Conservation (phyloP, 2,888 invertebrate species). For the Erebia palarica region DNA sequence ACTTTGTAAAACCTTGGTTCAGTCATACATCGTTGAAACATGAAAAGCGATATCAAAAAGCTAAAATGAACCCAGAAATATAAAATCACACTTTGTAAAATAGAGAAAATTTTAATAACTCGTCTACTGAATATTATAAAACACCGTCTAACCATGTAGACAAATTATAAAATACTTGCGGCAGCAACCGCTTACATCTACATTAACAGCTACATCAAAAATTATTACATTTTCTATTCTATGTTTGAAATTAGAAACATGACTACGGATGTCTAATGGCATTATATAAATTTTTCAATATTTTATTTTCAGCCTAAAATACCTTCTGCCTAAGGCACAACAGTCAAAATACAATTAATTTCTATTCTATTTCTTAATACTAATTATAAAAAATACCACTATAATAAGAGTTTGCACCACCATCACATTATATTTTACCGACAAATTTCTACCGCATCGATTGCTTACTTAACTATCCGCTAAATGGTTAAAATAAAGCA, state of each 20-base stretch:
- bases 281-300: conserved; percentile 32
- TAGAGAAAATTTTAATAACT: conserved; percentile 47
- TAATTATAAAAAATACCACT: conserved; percentile 64
- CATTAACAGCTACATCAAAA: conserved; percentile 61
- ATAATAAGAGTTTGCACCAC: conserved; percentile 79
- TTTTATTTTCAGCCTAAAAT: conserved; percentile 42
- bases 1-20: conserved; percentile 54
- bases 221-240: conserved; percentile 61
- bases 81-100: conserved; percentile 47
- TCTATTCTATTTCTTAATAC: conserved; percentile 66
- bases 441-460: conserved; percentile 40
- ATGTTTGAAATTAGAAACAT: conserved; percentile 46
- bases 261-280: conserved; percentile 40
- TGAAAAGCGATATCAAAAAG: conserved; percentile 74
- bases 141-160: conserved; percentile 45
- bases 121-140: conserved; percentile 57
- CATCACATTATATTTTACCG: conserved; percentile 64
- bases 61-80: conserved; percentile 64
- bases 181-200: conserved; percentile 63
- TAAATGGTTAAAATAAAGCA: conserved; percentile 43
- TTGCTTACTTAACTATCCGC: conserved; percentile 42
- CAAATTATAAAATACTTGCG: conserved; percentile 54
- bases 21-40: conserved; percentile 72
- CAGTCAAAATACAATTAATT: conserved; percentile 53
- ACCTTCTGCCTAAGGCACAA: conserved; percentile 66